These are phyloP conservation scores for Masnerella sp. DNA, from an alignment of 2,888 invertebrate species.

Conservation along the genomic window DNA sequence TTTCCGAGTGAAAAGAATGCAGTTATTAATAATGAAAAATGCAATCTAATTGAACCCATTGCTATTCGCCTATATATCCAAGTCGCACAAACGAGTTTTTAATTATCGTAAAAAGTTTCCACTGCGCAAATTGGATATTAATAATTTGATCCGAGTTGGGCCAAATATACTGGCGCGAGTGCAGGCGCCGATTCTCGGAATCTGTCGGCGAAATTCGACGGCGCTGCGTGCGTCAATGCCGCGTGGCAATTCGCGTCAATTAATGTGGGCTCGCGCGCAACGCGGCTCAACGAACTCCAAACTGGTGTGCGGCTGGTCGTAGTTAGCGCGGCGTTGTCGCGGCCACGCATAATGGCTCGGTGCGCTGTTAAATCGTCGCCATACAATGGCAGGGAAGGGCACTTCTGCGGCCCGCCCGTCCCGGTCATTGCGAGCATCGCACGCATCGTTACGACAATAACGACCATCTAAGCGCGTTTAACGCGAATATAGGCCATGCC, in stretches of 20 bases:
- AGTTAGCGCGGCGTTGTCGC: conserved; percentile 54
- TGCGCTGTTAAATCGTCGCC: conserved; percentile 58
- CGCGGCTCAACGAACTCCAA: conserved; percentile 61
- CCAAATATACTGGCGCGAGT: no score
- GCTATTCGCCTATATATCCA: no score
- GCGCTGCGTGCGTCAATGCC: conserved; percentile 49
- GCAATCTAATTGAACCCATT: no score
- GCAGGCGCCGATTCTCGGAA: no score
- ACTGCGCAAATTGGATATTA: no score
- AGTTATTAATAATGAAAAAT: no score
- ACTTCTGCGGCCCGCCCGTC: conserved; percentile 61
- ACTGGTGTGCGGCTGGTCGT: conserved; percentile 55
- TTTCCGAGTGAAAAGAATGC: no score
- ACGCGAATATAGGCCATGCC: conserved; percentile 47
- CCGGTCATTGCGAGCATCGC: conserved; percentile 56
- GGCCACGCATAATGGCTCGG: conserved; percentile 54
- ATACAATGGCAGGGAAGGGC: conserved; percentile 72
- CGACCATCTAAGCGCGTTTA: conserved; percentile 37
- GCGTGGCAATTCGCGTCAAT: conserved; percentile 57
- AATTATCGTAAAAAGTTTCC: no score
- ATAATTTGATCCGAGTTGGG: no score
- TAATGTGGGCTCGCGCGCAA: conserved; percentile 51
- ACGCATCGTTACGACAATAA: conserved; percentile 59
- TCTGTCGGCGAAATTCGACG: no score
- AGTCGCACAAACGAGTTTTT: no score